These are phyloP conservation scores for Heterotis niloticus DNA, from an alignment of 2,113 vertebrate genomes.

Conservation along the genomic window DNA sequence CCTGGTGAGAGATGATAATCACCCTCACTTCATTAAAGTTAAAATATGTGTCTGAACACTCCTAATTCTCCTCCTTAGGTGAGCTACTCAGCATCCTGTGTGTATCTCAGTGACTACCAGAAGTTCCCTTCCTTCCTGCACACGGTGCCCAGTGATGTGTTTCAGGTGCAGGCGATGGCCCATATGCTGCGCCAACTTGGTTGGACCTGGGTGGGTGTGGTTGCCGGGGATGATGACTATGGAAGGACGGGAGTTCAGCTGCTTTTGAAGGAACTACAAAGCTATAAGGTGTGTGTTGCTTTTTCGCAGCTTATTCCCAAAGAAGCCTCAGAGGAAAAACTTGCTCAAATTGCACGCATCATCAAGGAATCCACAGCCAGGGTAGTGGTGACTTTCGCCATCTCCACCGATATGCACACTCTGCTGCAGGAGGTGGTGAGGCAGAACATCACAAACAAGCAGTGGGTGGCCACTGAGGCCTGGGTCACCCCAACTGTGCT, in stretches of 20 bases:
- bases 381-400: conserved; percentile 51
- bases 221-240: conserved; percentile 51
- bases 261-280: conserved; percentile 43
- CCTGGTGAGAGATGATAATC: conserved; percentile 39
- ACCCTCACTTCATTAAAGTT: background rate
- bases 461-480: conserved; percentile 57
- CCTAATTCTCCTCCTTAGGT: conserved; percentile 32
- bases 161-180: conserved; percentile 47
- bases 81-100: conserved; percentile 48
- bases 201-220: conserved; percentile 52
- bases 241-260: conserved; percentile 49
- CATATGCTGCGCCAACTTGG: conserved; percentile 44
- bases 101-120: conserved; percentile 45
- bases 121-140: conserved; percentile 46
- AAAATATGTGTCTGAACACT: too few species aligned
- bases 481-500: conserved; percentile 48
- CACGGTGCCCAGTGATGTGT: conserved; percentile 50
- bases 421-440: conserved; percentile 46
- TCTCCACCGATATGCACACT: conserved; percentile 35
- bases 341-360: conserved; percentile 43
- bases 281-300: conserved; percentile 44
- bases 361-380: conserved; percentile 45
- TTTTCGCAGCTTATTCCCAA: conserved; percentile 50
- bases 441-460: conserved; percentile 48
- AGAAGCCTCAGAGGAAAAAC: conserved; percentile 28